phyloP scores from a whole-genome alignment of 37 sponge, comb jelly and placozoan species.

The Oopsacas minuta region DNA sequence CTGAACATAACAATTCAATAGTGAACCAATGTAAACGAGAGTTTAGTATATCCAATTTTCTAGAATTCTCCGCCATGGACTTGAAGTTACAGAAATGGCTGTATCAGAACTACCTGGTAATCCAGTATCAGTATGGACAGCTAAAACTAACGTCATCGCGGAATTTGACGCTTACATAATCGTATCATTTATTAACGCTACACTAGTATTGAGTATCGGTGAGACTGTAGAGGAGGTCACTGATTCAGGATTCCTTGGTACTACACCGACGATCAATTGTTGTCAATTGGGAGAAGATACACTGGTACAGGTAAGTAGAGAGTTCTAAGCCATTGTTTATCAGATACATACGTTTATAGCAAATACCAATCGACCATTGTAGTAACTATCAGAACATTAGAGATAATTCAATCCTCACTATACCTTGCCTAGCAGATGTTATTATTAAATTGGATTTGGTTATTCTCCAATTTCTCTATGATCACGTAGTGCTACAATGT shows the following conservation, averaged over 20 bases:
- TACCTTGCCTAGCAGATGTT: no score
- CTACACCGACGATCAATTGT: constrained; percentile 86
- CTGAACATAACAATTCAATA: no score
- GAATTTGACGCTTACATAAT: constrained; percentile 93
- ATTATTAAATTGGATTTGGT: no score
- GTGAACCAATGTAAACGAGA: background rate
- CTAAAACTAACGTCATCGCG: constrained; percentile 61
- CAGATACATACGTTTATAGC: no score
- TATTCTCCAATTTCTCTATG: no score
- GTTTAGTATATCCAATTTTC: background rate
- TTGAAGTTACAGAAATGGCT: constrained; percentile 93
- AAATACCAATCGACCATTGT: no score
- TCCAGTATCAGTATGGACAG: constrained; percentile 97
- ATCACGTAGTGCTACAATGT: no score
- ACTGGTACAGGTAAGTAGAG: constrained; percentile 77
- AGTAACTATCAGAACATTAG: background rate
- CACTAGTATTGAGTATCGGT: constrained; percentile 92
- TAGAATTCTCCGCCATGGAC: background rate
- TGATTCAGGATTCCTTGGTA: constrained; percentile 93
- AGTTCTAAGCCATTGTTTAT: background rate
- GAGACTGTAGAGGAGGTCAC: constrained; percentile 99
- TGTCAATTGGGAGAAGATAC: constrained; percentile 89
- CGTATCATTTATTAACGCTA: constrained; percentile 96
- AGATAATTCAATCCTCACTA: background rate
- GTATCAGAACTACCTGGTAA: constrained; percentile 97